Evolutionary conservation across 2,797 vertebrate genomes (phyloP).

Genomic region (Podarcis siculus): DNA sequence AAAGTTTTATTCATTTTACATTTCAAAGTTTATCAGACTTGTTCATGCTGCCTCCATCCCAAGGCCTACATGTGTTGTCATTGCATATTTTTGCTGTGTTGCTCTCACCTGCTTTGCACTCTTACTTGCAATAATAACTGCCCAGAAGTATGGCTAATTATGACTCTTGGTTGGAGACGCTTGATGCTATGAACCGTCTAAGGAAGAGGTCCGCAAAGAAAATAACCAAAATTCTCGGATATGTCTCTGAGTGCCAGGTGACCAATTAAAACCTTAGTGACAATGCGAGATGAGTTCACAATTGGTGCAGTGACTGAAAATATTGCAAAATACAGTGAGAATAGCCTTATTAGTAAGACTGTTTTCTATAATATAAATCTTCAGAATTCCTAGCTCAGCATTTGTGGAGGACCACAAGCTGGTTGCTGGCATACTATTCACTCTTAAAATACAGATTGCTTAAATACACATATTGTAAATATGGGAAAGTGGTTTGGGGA

Average conservation of each 20-base stretch:
- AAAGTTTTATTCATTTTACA: not conserved
- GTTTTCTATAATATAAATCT: not conserved
- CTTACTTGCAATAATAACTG: not conserved
- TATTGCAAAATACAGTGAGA: not conserved
- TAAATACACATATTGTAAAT: not conserved
- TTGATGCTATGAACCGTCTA: no score
- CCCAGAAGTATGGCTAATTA: no score
- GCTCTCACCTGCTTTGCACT: not conserved
- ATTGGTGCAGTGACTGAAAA: constrained; percentile 32
- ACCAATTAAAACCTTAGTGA: not conserved
- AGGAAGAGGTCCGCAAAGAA: not conserved
- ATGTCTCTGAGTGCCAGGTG: not conserved
- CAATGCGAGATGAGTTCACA: constrained; percentile 8
- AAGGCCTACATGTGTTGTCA: not conserved
- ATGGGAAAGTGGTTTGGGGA: constrained; percentile 17
- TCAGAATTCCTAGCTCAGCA: not conserved
- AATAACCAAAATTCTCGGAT: not conserved
- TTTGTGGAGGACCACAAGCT: not conserved
- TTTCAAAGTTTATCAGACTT: not conserved
- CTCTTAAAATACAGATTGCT: not conserved
- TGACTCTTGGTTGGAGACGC: not conserved
- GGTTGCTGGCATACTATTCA: not conserved
- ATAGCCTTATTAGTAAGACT: not conserved
- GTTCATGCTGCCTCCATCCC: not conserved
- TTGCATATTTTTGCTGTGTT: not conserved